phyloP scores from a whole-genome alignment of 2,113 vertebrate species.

The Tapirus terrestris region DNA sequence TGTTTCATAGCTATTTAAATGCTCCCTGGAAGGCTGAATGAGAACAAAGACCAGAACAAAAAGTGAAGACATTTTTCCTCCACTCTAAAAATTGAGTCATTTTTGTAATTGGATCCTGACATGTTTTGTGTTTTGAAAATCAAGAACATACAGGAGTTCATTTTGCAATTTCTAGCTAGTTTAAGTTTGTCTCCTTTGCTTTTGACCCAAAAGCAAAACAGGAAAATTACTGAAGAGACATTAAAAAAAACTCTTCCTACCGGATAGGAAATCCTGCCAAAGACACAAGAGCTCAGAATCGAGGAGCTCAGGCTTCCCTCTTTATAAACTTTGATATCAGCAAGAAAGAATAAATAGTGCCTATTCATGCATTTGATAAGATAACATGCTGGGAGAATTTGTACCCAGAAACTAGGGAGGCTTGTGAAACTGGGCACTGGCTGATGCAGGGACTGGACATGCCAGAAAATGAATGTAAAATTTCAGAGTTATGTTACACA shows the following conservation, averaged over 20 bases:
- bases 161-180: not conserved
- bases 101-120: not conserved
- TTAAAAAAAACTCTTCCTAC: not conserved
- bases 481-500: not conserved
- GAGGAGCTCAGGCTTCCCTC: not conserved
- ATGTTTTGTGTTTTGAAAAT: constrained; percentile 7
- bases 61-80: not conserved
- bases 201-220: constrained; percentile 41
- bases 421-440: not conserved
- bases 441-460: not conserved
- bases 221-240: not conserved
- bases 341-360: not conserved
- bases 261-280: not conserved
- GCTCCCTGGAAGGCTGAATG: not conserved
- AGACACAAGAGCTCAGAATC: not conserved
- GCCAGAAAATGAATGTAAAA: not conserved
- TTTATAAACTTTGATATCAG: constrained; percentile 1
- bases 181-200: constrained; percentile 16
- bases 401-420: not conserved
- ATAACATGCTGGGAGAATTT: not conserved
- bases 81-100: not conserved
- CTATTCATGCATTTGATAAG: not conserved
- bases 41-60: constrained; percentile 9
- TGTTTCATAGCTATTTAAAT: constrained; percentile 15
- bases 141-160: not conserved